A percentile compares a stretch with the other conserved stretches of the same genome.
Evolutionary conservation across 2,888 invertebrate species (phyloP).

Genomic region (Troides helena): DNA sequence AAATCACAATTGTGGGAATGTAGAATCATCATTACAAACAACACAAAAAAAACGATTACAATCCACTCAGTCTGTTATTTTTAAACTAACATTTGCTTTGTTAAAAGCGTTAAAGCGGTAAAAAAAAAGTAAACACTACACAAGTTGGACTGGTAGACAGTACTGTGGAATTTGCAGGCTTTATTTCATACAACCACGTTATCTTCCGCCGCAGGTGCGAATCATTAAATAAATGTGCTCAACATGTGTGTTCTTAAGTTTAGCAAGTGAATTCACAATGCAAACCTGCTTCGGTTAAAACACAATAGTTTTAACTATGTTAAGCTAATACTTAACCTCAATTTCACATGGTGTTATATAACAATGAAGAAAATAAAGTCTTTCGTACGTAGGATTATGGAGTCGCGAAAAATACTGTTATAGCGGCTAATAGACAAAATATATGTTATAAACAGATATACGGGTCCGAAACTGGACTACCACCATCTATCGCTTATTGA

Average conservation of each 20-base stretch:
- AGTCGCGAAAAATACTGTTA: too few species aligned
- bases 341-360: not conserved
- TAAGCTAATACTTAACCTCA: not conserved
- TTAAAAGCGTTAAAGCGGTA: slow-evolving; percentile 13
- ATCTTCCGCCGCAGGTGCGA: slow-evolving; percentile 1
- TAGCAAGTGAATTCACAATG: not conserved
- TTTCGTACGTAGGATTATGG: too few species aligned
- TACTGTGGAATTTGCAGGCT: slow-evolving; percentile 7
- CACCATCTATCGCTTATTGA: too few species aligned
- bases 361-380: too few species aligned
- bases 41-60: not conserved
- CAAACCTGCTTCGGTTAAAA: not conserved
- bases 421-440: too few species aligned
- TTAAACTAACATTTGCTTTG: slow-evolving; percentile 1
- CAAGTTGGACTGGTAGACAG: slow-evolving; percentile 6
- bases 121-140: slow-evolving; percentile 3
- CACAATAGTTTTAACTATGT: too few species aligned
- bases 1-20: not conserved
- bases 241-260: slow-evolving; percentile 1
- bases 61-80: not conserved
- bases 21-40: not conserved
- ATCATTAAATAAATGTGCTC: slow-evolving; percentile 8
- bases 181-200: slow-evolving; percentile 10
- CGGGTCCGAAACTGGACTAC: too few species aligned
- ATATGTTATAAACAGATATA: too few species aligned